Conservation (phyloP, 2,113 vertebrate species). For the Clarias gariepinus region DNA sequence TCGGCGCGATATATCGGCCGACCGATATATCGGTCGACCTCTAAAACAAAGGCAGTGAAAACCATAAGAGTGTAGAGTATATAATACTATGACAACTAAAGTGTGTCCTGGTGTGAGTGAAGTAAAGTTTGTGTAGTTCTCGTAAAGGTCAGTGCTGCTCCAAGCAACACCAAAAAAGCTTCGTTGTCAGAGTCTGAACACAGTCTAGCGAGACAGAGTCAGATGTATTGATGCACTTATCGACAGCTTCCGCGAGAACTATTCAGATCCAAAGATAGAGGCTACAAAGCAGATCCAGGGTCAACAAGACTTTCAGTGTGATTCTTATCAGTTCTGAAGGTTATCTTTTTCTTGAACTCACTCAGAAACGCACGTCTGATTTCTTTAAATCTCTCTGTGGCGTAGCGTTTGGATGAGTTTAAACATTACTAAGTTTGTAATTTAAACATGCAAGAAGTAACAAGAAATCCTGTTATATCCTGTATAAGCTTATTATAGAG, state of each 20-base stretch:
- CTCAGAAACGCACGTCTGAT: background rate
- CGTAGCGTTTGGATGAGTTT: background rate
- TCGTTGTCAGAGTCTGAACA: constrained; percentile 40
- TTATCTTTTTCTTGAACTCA: too few relatives aligned
- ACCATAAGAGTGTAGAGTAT: background rate
- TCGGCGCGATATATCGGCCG: too few relatives aligned
- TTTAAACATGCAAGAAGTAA: background rate
- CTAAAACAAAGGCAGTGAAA: too few relatives aligned
- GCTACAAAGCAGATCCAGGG: background rate
- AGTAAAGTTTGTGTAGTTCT: constrained; percentile 15
- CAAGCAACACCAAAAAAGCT: background rate
- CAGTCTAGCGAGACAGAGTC: constrained; percentile 4
- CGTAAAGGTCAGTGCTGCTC: constrained; percentile 35
- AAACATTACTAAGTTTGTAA: background rate
- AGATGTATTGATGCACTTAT: constrained; percentile 50
- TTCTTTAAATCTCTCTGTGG: background rate
- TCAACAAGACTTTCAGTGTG: background rate
- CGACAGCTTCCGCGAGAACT: constrained; percentile 43
- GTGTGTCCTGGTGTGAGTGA: background rate
- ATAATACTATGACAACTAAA: too few relatives aligned
- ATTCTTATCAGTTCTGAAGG: background rate
- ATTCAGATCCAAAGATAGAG: constrained; percentile 37
- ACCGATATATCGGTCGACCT: too few relatives aligned
- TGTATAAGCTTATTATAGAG: background rate
- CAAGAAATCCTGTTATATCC: background rate